Conservation (phyloP, 2,797 vertebrate genomes). For the Mallotus villosus region DNA sequence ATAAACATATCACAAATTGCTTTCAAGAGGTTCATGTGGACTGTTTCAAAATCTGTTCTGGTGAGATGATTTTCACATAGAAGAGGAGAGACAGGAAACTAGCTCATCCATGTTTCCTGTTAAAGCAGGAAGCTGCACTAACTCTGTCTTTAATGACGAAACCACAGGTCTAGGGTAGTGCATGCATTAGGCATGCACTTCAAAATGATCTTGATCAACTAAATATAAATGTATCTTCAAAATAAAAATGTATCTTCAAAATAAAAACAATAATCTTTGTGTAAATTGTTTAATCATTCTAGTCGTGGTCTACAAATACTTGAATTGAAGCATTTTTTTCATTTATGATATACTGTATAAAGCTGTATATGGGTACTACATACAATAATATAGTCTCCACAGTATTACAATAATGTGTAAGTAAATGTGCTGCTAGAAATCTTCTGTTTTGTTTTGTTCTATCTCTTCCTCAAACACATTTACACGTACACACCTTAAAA, state of each 20-base stretch:
- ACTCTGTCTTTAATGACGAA: constrained; percentile 52
- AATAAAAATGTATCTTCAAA: too few species aligned
- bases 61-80: constrained; percentile 28
- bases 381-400: too few species aligned
- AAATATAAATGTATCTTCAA: too few species aligned
- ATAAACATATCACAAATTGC: neutral
- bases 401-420: too few species aligned
- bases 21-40: neutral
- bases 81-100: constrained; percentile 68
- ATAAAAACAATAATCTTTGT: neutral
- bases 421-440: too few species aligned
- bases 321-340: too few species aligned
- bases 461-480: constrained; percentile 1
- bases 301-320: too few species aligned
- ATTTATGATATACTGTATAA: too few species aligned
- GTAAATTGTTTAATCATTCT: too few species aligned
- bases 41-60: constrained; percentile 23
- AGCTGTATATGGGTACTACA: too few species aligned
- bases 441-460: neutral
- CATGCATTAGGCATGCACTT: constrained; percentile 2
- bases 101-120: constrained; percentile 76
- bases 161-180: constrained; percentile 57
- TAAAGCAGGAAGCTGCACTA: constrained; percentile 61
- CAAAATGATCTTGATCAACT: neutral
- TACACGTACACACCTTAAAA: constrained; percentile 14